Base-by-base conservation (phyloP, 2,113 vertebrate species). In the Myotis lucifugus region DNA sequence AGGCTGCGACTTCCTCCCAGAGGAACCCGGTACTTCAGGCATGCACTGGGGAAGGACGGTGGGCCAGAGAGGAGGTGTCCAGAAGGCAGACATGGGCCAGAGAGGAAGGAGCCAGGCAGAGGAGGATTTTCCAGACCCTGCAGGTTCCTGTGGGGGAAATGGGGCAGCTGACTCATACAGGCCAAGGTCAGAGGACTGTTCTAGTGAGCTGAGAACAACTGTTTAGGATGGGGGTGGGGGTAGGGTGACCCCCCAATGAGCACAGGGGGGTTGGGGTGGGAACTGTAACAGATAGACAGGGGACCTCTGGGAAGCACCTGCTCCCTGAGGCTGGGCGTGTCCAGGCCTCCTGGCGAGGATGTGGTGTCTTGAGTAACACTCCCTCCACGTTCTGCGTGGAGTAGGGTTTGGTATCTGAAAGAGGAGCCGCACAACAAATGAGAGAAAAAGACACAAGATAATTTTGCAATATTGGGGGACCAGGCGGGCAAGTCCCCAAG, bases 1-100 rank as follows among this genome's bases (percentile, higher is more conserved):
- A 2, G 56, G 88, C 88, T 18, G 11, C 17, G 21, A 88, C 83
- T 97, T 97, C 97, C 97, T 98, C 95, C 96, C 95, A 95, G 89
- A 96, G 96, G 97, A 97, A 92, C 59, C 50, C 34, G 59, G 94
- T 19, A 56, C 85, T 95, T 52, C 52, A 76, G 72, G 72, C 40
- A 37, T 76, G 64, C 18, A 0, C 3, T 64, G 90, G 64, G 88
- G 93, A 72, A 48, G 48, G 93, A 95, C 56, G 70, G 76, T 0
- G 0, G 78, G 34, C 85, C 17, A 0, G n/a, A 91, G 37, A 42
- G 90, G 56, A 91, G 67, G 61, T 40, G 81, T 81, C 70, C 86
- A 76, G 83, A 48, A n/a, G 64, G 54, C 89, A 88, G 77, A 59
- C 59, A 37, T 66, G 46, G 81, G 85, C 76, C 83, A 50, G 83